Evolutionary conservation across 1,140 invertebrate species (phyloP), one percentile per base, ranked within the genome.

Genomic region (Dreissena rostriformis): DNA sequence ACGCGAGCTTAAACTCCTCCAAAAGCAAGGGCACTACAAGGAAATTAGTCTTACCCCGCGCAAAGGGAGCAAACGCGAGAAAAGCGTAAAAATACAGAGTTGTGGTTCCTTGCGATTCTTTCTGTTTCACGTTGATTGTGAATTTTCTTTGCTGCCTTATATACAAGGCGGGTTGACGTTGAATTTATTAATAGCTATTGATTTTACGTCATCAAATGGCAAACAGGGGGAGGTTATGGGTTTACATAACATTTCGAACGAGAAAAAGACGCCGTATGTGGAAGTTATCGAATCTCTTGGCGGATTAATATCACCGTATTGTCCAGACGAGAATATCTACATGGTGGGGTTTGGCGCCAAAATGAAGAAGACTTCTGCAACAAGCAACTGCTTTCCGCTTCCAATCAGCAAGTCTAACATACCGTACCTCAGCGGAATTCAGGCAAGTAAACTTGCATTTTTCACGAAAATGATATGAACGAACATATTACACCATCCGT

Each of bases 201-300:
- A 88, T 55, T 88, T 88, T 65, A 88, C 86, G 89, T 81, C 86
- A 17, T 90, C 89, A 0, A 90, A 90, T 83, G 89, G 89, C 51
- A 75, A 81, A 74, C 74, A 85, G 19, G 70, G 84, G 26, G 89
- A 90, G 49, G 74, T 83, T 19, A 49, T 88, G 12, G 87, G 83
- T 4, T 67, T 90, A 63, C 89, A 90, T 63, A 82, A 83, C 70
- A 28, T 86, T 14, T 53, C 61, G 24, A 73, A 85, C 57, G 22
- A 73, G 24, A 49, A 83, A 86, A 81, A 76, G 49, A 90, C 89
- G 78, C 88, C 87, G 61, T 90, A 90, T 70, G 71, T 88, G 22
- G 86, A 87, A 65, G 87, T 86, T 17, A 79, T 90, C 71, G 86
- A 90, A 61, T 80, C 75, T 5, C 51, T 90, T 14, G 87, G 88